Evolutionary conservation across 2,888 invertebrate genomes (phyloP), one percentile per base, ranked within the genome.

Genomic region (Hyposoter didymator): DNA sequence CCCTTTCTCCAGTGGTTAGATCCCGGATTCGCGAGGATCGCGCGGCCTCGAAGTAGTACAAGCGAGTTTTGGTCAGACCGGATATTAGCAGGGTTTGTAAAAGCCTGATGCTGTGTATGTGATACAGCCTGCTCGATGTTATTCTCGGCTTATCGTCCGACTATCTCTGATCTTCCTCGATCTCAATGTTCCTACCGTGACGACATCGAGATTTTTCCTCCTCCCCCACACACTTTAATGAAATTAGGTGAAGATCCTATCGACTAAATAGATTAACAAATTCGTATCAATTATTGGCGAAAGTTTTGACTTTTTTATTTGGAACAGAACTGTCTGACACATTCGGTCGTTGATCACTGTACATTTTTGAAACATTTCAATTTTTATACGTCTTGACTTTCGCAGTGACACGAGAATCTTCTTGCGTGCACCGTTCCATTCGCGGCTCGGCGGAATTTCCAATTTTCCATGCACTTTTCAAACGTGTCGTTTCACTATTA

Each of bases 1-100:
- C 52, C 43, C 67, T 66, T 32, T 59, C 22, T 66, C 45, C 39
- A n/a, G 78, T 64, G 79, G 79, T 72, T 72, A 49, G 32, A 28
- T 10, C 79, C 35, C 47, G 66, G 45, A 72, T 32, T 78, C 76
- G 49, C 14, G 73, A 17, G 72, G 70, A 73, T 82, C 76, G 79
- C 39, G n/a, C 79, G 22, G 55, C 43, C 73, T 72, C 70, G 22
- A 47, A 81, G 85, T 82, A 82, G 85, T 72, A 49, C 43, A 59
- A 69, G 64, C 74, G 64, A 75, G 82, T 78, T 82, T 82, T 72
- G 43, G 82, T 85, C 85, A 75, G 82, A 78, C 82, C 39, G 55
- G 82, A 85, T 85, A 82, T 85, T 82, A 70, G 52, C 79, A 35
- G 28, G 43, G 43, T 66, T 80, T 66, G 39, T 66, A 52, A 70